Base-by-base conservation (phyloP, 2,888 invertebrate species). In the Andrena minutula region DNA sequence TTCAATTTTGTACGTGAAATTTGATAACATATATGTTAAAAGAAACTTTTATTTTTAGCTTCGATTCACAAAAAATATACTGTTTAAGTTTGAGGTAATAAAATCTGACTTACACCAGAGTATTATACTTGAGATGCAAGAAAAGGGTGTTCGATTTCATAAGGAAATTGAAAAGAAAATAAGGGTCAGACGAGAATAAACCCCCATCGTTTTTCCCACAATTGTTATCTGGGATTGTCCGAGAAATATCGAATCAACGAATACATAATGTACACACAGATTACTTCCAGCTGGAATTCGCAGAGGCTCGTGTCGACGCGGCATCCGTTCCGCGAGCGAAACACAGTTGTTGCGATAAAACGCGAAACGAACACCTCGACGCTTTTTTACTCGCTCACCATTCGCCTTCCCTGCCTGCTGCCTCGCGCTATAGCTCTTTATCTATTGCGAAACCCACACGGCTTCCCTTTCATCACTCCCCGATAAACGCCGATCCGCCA, bases 381-480 rank as follows among this genome's bases (percentile, higher is more conserved):
- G 35, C 53, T 63, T 73, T 70, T 74, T 79, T 79, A 32, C 20
- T 49, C 60, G 32, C 23, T 6, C 75, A 69, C 12, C 79, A 32
- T 58, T 69, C n/a, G 35, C 41, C 41, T 32, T 26, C 56, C 56
- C 56, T 26, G 23, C 53, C 49, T 53, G 47, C 30, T 74, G 51
- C 68, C 53, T 72, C 49, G 23, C n/a, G 30, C 64, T 68, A 35
- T 61, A 7, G 47, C 58, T 69, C 56, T 74, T 69, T 84, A 77
- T 77, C 72, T 35, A 16, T n/a, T 63, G 53, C 60, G 76, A 68
- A 71, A 82, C 76, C 64, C 49, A 49, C 78, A 68, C 72, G 69
- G 58, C 64, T 76, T 72, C 60, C 61, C 81, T 85, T 87, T 87
- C 87, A 87, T 87, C 85, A 10, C 23, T 87, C 64, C 47, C 82